Percentiles rank a stretch among this genome's conserved stretches.
These are phyloP conservation scores for Garra rufa DNA, from an alignment of 2,113 vertebrate genomes.

Conservation along the genomic window DNA sequence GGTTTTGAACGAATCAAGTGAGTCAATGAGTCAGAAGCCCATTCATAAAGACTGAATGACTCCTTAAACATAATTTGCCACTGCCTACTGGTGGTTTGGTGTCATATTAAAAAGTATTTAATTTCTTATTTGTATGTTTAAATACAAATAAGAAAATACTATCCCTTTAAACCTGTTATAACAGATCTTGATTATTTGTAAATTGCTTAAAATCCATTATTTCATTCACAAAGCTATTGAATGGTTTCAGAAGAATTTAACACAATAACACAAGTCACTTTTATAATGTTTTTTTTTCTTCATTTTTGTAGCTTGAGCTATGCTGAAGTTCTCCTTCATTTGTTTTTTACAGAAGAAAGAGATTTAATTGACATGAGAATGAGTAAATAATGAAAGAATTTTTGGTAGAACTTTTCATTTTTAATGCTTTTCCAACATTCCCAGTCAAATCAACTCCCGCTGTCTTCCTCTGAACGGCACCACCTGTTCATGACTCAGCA, in stretches of 20 bases:
- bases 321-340: neutral
- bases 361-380: neutral
- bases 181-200: neutral
- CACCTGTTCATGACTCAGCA: slow-evolving; percentile 25
- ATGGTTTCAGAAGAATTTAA: neutral
- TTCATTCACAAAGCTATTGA: neutral
- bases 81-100: no score
- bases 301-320: neutral
- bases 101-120: no score
- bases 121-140: no score
- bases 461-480: neutral
- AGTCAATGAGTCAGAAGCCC: no score
- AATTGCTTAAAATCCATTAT: neutral
- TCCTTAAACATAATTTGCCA: no score
- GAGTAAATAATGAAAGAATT: neutral
- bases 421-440: neutral
- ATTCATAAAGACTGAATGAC: no score
- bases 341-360: neutral
- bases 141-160: no score
- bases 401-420: neutral
- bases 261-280: neutral
- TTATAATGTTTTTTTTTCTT: neutral
- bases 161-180: no score
- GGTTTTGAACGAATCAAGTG: no score
- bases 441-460: slow-evolving; percentile 3